Evolutionary conservation across 2,888 invertebrate species (phyloP).

Genomic region (Parapristionchus giblindavisi): DNA sequence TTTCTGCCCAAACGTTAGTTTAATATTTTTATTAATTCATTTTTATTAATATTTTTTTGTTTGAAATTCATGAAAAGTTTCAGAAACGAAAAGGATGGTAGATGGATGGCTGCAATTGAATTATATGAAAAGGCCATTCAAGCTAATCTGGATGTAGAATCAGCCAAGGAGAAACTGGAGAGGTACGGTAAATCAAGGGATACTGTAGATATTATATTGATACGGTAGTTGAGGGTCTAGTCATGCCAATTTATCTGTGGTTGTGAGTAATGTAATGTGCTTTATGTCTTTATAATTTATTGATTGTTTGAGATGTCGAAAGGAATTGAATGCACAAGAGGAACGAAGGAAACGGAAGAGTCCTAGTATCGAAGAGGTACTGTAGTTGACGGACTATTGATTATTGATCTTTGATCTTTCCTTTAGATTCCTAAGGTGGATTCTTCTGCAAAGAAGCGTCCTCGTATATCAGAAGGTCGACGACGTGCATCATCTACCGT

Average conservation of each 20-base stretch:
- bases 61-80: neutral
- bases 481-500: too few species aligned
- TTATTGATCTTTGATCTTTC: too few species aligned
- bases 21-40: neutral
- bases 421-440: too few species aligned
- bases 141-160: conserved; percentile 19
- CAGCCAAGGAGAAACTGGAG: conserved; percentile 5
- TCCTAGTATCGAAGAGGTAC: conserved; percentile 10
- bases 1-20: conserved; percentile 23
- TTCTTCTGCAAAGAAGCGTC: too few species aligned
- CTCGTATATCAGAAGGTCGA: too few species aligned
- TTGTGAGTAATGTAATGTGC: too few species aligned
- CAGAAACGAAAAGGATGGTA: conserved; percentile 32
- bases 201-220: too few species aligned
- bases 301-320: too few species aligned
- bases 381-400: conserved; percentile 20
- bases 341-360: neutral
- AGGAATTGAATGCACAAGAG: conserved; percentile 27
- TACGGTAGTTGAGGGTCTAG: too few species aligned
- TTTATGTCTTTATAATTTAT: too few species aligned
- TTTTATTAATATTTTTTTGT: neutral
- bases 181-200: too few species aligned
- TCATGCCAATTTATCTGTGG: too few species aligned
- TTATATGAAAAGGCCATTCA: conserved; percentile 32
- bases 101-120: conserved; percentile 35